Base-by-base conservation (phyloP, 2,113 vertebrate genomes). In the Elgaria multicarinata region DNA sequence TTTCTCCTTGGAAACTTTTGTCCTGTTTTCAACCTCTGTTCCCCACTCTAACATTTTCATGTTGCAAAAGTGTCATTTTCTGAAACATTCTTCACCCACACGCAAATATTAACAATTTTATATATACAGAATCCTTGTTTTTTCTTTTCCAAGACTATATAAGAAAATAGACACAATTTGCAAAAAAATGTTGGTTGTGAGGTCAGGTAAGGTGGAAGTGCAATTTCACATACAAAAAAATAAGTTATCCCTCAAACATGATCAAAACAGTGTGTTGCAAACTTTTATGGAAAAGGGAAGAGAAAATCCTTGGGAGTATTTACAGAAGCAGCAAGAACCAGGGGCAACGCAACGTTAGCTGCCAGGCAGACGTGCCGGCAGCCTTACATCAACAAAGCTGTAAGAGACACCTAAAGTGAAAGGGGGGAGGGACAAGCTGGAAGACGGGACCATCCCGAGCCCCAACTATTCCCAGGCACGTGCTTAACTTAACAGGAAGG, bases 141-240 rank as follows among this genome's bases (percentile, higher is more conserved):
- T 24, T 50, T n/a, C n/a, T 44, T 39, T 44, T 76, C 80, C 75
- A 33, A 1, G 13, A 83, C 90, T 95, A 94, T 93, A 87, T 92
- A 93, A 93, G 95, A 71, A 86, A 42, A 93, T 93, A 92, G 92
- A 93, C 67, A 3, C 16, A 90, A 87, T 91, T 88, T 91, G 92
- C 92, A 85, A 3, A 10, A 71, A n/a, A n/a, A n/a, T n/a, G n/a
- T n/a, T n/a, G n/a, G n/a, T n/a, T n/a, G 22, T 55, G 83, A 67
- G 87, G 31, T 44, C 80, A 67, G 87, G 79, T 89, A 87, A 93
- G 94, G 84, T 1, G 0, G 76, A 64, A 75, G 87, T 36, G 67
- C 92, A 87, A 90, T 42, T 93, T 93, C 92, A 93, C 80, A 87
- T 93, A 91, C 93, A 93, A 93, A 92, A 90, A 95, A 93, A 31